Percentiles rank a stretch among this genome's conserved stretches.
These are phyloP conservation scores for Corynorhinus townsendii DNA, from an alignment of 2,113 vertebrate species.

Conservation along the genomic window DNA sequence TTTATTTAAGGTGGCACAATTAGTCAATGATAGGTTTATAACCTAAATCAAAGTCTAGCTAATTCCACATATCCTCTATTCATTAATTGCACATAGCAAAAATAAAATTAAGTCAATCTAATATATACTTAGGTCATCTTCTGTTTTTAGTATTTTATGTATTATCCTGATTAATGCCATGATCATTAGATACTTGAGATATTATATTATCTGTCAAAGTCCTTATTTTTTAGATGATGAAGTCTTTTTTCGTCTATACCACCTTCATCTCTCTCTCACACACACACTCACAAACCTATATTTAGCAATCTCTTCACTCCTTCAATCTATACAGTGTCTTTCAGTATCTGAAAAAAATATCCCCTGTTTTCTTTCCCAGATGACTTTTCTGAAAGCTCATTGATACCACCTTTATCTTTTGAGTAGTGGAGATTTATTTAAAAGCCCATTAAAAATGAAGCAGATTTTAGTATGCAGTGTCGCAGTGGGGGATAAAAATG, in stretches of 20 bases:
- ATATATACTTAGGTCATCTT: constrained; percentile 2
- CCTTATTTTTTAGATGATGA: background rate
- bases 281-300: background rate
- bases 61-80: background rate
- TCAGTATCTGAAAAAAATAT: background rate
- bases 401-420: constrained; percentile 32
- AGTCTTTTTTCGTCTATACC: background rate
- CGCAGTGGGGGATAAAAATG: constrained; percentile 43
- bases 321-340: background rate
- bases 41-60: constrained; percentile 8
- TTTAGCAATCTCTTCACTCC: background rate
- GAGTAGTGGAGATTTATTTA: constrained; percentile 1
- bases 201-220: background rate
- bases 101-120: constrained; percentile 50
- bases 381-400: constrained; percentile 34
- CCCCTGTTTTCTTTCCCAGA: constrained; percentile 7
- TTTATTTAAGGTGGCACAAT: background rate
- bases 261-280: background rate
- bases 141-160: constrained; percentile 17
- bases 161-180: constrained; percentile 4
- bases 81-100: background rate
- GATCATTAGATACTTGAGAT: background rate
- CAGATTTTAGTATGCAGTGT: constrained; percentile 54
- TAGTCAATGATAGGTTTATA: constrained; percentile 14
- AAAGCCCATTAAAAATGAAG: constrained; percentile 56